Evolutionary conservation across 2,888 invertebrate species (phyloP), one percentile per base, ranked within the genome.

Genomic region (Cecidostiba fungosa): DNA sequence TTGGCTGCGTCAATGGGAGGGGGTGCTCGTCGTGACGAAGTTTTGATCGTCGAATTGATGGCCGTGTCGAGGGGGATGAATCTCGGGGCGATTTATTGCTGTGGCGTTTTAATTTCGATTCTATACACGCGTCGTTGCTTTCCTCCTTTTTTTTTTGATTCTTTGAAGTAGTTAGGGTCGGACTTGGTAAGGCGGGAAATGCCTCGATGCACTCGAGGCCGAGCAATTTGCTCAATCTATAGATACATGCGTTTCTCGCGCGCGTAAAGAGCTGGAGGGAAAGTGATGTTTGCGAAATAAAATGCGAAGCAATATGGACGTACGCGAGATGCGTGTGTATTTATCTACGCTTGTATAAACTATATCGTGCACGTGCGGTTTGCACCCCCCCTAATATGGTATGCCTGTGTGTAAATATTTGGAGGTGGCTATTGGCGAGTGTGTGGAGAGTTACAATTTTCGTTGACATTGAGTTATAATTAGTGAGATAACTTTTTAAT

Each of bases 31-130:
- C 54, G 54, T 59, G 54, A 23, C 54, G 54, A 59, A 59, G 23
- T 23, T 23, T 59, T 59, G 54, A 59, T 59, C 54, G 54, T 23
- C 54, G 54, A 59, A 59, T 59, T 59, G 54, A 59, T 59, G 54
- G n/a, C 1, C 23, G 54, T 54, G 19, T 19, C 19, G 54, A 59
- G 54, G n/a, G 54, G n/a, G 54, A 59, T n/a, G n/a, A 59, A 59
- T 59, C 54, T 59, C 23, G 54, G 54, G n/a, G n/a, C 54, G 54
- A 59, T 59, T 59, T 59, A 59, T 59, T 59, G n/a, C 54, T 19
- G 8, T n/a, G n/a, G n/a, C 54, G 23, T 59, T 59, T 59, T 59
- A 23, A 59, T 59, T 59, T 59, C 54, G 8, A 59, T 59, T 59
- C 54, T 3, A 10, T n/a, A 8, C 54, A n/a, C 19, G 54, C n/a